phyloP scores from a whole-genome alignment of 92 coral and sea anemone genomes.

The Montipora capitata region DNA sequence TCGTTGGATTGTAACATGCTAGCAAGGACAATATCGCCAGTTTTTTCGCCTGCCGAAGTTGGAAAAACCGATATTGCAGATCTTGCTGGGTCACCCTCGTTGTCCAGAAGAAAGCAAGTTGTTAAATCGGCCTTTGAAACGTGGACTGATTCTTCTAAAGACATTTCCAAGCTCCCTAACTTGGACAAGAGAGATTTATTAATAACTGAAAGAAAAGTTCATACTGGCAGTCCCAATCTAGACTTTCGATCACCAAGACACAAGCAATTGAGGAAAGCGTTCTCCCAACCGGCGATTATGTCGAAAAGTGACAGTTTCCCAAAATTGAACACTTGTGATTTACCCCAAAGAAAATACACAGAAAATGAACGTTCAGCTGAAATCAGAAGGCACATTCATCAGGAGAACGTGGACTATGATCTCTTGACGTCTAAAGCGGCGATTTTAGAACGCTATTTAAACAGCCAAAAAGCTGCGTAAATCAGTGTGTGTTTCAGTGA shows the following conservation, averaged over 20 bases:
- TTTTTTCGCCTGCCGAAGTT: conserved; percentile 7
- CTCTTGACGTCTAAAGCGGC: conserved; percentile 33
- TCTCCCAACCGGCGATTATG: conserved; percentile 25
- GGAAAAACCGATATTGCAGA: conserved; percentile 43
- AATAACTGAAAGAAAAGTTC: background rate
- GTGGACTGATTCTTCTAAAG: background rate
- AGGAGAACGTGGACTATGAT: conserved; percentile 40
- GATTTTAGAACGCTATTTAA: conserved; percentile 50
- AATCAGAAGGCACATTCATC: conserved; percentile 31
- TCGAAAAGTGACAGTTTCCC: conserved; percentile 17
- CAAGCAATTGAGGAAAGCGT: background rate
- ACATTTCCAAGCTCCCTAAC: conserved; percentile 4
- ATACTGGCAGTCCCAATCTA: background rate
- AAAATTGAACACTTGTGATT: conserved; percentile 5
- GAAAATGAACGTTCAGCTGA: conserved; percentile 24
- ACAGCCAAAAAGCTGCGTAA: conserved; percentile 19
- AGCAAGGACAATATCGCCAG: conserved; percentile 27
- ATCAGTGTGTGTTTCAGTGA: background rate
- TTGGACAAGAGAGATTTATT: conserved; percentile 14
- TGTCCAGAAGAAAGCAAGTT: conserved; percentile 13
- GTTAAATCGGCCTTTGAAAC: conserved; percentile 13
- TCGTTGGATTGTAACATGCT: conserved; percentile 15
- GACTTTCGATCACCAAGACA: background rate
- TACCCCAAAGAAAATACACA: background rate
- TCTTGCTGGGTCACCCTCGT: conserved; percentile 16